Percentiles rank a stretch among this genome's conserved stretches.
Evolutionary conservation across 2,113 vertebrate genomes (phyloP).

Genomic region (Pluvialis apricaria): DNA sequence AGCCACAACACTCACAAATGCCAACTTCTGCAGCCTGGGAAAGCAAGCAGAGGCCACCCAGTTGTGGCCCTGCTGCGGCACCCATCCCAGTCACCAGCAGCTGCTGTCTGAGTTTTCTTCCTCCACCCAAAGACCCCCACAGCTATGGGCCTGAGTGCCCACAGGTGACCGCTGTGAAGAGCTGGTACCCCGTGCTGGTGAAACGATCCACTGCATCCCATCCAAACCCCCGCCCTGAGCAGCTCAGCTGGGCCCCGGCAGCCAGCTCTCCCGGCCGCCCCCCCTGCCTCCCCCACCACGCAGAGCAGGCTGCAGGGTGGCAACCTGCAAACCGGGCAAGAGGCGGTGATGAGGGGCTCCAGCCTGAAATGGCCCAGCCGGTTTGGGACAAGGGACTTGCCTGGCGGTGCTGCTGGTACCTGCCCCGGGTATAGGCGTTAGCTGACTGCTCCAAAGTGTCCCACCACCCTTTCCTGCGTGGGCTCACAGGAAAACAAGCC

Average conservation of each 20-base stretch:
- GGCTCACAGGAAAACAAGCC: background rate
- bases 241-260: background rate
- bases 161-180: background rate
- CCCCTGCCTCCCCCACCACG: fast-evolving
- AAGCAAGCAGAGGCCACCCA: background rate
- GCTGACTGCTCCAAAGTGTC: background rate
- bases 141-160: background rate
- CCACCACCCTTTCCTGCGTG: fast-evolving
- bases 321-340: background rate
- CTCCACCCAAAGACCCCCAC: background rate
- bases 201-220: background rate
- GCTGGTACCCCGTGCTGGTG: background rate
- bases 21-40: background rate
- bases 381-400: background rate
- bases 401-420: background rate
- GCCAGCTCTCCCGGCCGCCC: background rate
- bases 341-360: background rate
- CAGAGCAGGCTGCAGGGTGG: background rate
- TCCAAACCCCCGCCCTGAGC: background rate
- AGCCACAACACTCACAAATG: background rate
- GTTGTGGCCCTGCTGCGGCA: background rate
- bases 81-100: background rate
- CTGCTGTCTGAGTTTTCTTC: background rate
- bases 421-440: background rate
- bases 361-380: background rate